phyloP scores from a whole-genome alignment of 2,113 vertebrate genomes.

The Eclectus roratus region DNA sequence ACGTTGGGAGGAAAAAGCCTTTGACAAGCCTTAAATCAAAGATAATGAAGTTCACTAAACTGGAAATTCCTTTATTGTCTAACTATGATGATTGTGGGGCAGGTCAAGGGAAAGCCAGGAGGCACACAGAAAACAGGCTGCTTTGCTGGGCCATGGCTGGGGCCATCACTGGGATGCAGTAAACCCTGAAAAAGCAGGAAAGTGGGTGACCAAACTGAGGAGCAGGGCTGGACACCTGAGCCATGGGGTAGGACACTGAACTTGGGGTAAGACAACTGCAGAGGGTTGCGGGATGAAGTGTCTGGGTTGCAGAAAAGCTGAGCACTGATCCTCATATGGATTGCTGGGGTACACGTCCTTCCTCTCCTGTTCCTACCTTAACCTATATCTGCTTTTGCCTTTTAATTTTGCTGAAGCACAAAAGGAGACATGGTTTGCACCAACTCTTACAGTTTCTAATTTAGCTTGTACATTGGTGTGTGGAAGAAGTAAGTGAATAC shows the following conservation, averaged over 20 bases:
- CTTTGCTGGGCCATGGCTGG: not conserved
- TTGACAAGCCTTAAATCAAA: not conserved
- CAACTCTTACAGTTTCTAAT: not conserved
- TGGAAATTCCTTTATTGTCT: constrained; percentile 1
- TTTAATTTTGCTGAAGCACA: not conserved
- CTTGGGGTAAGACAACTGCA: not conserved
- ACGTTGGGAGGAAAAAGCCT: not conserved
- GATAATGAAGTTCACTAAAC: not conserved
- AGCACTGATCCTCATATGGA: not conserved
- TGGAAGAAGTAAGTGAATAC: not conserved
- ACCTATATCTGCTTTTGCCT: not conserved
- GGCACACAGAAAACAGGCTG: not conserved
- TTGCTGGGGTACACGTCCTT: not conserved
- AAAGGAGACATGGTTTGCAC: not conserved
- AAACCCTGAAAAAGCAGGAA: not conserved
- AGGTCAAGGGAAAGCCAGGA: not conserved
- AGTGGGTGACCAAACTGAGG: not conserved
- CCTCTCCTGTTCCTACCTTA: not conserved
- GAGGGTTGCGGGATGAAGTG: not conserved
- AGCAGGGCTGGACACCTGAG: not conserved
- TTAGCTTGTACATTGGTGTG: not conserved
- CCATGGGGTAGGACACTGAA: not conserved
- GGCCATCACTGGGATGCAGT: not conserved
- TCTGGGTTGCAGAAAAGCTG: not conserved
- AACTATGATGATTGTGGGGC: not conserved